These are phyloP conservation scores for Nomada ferruginata DNA, from an alignment of 2,888 invertebrate species.

Conservation along the genomic window DNA sequence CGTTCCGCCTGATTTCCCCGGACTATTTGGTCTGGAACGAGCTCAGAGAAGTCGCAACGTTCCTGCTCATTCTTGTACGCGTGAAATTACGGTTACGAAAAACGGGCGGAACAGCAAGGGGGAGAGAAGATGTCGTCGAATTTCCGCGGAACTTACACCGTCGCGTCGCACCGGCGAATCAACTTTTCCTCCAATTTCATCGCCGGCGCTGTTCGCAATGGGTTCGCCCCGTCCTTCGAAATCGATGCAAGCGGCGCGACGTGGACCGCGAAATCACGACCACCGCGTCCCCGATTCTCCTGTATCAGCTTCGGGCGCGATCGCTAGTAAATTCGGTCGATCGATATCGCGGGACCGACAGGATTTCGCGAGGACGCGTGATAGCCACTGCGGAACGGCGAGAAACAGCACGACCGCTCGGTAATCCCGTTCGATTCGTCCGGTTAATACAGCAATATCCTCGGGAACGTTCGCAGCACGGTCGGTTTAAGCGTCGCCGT, in stretches of 20 bases:
- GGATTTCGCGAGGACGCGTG: conserved; percentile 2
- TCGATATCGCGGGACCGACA: conserved; percentile 14
- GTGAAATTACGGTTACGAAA: no score
- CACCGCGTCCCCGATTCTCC: conserved; percentile 28
- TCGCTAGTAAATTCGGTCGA: conserved; percentile 30
- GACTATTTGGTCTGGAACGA: not conserved
- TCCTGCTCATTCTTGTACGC: no score
- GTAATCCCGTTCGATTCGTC: conserved; percentile 1
- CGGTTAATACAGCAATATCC: not conserved
- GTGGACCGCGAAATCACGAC: conserved; percentile 13
- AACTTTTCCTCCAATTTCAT: conserved; percentile 8
- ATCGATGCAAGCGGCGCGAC: conserved; percentile 7
- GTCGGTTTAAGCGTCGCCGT: no score
- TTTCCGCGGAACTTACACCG: no score
- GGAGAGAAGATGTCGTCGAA: not conserved
- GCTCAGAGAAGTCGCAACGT: not conserved
- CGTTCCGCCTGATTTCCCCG: not conserved
- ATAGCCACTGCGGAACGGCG: not conserved
- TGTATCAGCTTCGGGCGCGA: conserved; percentile 1
- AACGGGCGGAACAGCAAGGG: no score
- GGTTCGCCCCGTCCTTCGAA: not conserved
- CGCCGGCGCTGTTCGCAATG: not conserved
- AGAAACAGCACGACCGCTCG: not conserved
- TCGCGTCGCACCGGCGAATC: no score
- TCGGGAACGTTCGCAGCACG: no score